phyloP scores from a whole-genome alignment of 2,113 vertebrate species.

The Coregonus clupeaformis region DNA sequence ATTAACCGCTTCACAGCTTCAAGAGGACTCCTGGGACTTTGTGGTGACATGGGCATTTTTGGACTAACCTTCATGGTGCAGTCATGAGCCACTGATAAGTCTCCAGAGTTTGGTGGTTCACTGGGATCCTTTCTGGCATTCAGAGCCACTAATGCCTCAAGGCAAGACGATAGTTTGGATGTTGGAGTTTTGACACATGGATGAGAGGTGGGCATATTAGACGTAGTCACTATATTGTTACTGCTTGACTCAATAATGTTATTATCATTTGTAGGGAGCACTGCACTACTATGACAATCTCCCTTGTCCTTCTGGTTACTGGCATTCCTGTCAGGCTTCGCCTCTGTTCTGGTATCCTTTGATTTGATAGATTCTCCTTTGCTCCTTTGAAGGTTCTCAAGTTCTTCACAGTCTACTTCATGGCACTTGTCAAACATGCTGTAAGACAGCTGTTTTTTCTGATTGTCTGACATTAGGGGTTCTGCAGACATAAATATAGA shows the following conservation, averaged over 20 bases:
- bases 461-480: conserved; percentile 72
- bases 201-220: conserved; percentile 54
- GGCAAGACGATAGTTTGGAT: conserved; percentile 88
- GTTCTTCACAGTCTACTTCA: conserved; percentile 75
- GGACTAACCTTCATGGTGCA: conserved; percentile 80
- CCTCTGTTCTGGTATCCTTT: conserved; percentile 50
- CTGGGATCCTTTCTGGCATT: conserved; percentile 84
- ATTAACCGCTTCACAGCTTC: conserved; percentile 81
- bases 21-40: conserved; percentile 84
- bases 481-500: conserved; percentile 73
- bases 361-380: conserved; percentile 50
- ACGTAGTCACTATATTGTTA: conserved; percentile 51
- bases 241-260: conserved; percentile 68
- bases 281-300: conserved; percentile 62
- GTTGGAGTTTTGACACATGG: conserved; percentile 80
- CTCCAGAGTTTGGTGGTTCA: conserved; percentile 73
- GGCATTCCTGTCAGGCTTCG: conserved; percentile 42
- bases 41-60: conserved; percentile 88
- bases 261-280: conserved; percentile 64
- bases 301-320: conserved; percentile 66
- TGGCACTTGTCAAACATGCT: conserved; percentile 83
- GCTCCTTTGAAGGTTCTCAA: conserved; percentile 45
- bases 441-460: conserved; percentile 71
- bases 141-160: conserved; percentile 87
- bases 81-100: conserved; percentile 68